Evolutionary conservation across 2,888 invertebrate species (phyloP), one percentile per base, ranked within the genome.

Genomic region (Parnassius apollo): DNA sequence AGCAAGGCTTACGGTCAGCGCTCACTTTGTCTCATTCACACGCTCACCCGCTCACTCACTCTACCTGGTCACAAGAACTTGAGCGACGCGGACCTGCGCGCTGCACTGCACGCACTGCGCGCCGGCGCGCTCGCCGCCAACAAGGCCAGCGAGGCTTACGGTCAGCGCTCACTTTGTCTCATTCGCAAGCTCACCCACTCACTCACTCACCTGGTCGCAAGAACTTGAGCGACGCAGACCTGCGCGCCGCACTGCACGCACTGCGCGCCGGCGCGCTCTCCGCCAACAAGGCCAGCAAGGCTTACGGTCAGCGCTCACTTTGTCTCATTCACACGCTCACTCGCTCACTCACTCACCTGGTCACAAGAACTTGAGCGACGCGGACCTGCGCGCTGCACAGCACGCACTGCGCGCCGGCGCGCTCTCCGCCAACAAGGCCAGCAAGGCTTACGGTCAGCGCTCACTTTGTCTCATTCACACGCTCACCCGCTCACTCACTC

Each of bases 221-320:
- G 86, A 95, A 96, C 8, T 97, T 97, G 97, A 96, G 96, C 71
- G 96, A 97, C 83, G 95, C 95, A 69, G 96, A 96, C 75, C 88
- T 97, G 65, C 95, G 96, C 71, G 95, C 93, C 64, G 97, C 97
- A 0, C 90, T 97, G 69, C 96, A 96, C 74, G 97, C 97, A 10
- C 83, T 97, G 44, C 90, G 97, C 59, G 96, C 96, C 12, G 97
- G 97, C 10, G 95, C 96, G 64, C 96, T 97, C 76, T 97, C 97
- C 12, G 97, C 97, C 25, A 97, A 97, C 81, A 97, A 97, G 88
- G 97, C 97, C 61, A 97, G 97, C 76, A 97, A 97, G 86, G 97
- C 97, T 57, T 97, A 96, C 78, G 96, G 94, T 94, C 22, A n/a
- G n/a, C n/a, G n/a, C n/a, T n/a, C n/a, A n/a, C n/a, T n/a, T n/a